phyloP scores from a whole-genome alignment of 2,797 vertebrate genomes.

The Protosalanx chinensis region DNA sequence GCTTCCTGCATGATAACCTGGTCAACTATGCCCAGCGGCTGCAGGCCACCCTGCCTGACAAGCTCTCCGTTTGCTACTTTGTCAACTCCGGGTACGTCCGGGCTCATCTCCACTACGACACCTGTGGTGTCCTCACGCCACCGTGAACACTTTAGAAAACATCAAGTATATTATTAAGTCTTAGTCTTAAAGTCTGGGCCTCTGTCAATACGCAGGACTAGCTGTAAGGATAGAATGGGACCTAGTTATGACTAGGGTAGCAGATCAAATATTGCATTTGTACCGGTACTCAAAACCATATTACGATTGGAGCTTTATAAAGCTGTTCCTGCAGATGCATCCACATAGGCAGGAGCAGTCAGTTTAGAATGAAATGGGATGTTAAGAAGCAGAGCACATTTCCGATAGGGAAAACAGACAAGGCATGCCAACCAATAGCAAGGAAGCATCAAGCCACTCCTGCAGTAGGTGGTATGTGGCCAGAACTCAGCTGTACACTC shows the following conservation, averaged over 20 bases:
- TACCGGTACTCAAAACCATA: background rate
- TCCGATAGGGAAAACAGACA: background rate
- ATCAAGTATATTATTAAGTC: too few relatives aligned
- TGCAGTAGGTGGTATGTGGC: constrained; percentile 4
- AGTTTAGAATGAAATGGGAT: background rate
- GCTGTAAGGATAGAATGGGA: too few relatives aligned
- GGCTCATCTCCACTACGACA: too few relatives aligned
- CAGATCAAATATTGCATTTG: background rate
- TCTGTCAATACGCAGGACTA: too few relatives aligned
- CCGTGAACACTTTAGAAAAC: too few relatives aligned
- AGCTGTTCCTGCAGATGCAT: background rate
- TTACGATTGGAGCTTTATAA: constrained; percentile 1
- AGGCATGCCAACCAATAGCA: constrained; percentile 13
- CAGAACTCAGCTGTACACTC: constrained; percentile 9
- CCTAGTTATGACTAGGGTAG: too few relatives aligned
- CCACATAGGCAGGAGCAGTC: background rate
- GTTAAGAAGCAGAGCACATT: background rate
- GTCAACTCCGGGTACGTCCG: constrained; percentile 92
- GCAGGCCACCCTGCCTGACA: constrained; percentile 83
- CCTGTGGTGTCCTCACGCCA: too few relatives aligned
- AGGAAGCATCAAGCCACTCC: constrained; percentile 1
- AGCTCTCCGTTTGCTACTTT: constrained; percentile 93
- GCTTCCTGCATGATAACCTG: constrained; percentile 94
- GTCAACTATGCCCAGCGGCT: constrained; percentile 88
- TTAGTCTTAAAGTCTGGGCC: too few relatives aligned